phyloP scores from a whole-genome alignment of 2,113 vertebrate species.

The Girardinichthys multiradiatus region DNA sequence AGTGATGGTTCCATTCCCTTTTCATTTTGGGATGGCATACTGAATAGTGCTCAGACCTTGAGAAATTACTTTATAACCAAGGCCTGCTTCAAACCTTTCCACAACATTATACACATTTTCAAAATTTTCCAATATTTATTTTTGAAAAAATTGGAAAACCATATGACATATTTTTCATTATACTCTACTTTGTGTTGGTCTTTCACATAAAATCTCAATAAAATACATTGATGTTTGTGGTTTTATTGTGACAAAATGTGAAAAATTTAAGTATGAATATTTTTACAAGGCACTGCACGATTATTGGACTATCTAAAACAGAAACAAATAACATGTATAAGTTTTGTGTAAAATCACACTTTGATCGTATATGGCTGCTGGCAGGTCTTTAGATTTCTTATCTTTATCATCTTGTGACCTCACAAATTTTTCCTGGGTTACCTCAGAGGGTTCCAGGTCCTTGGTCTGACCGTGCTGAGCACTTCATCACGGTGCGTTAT shows the following conservation, averaged over 20 bases:
- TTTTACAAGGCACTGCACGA: background rate
- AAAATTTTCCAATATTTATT: too few relatives aligned
- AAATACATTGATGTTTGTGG: background rate
- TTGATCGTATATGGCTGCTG: background rate
- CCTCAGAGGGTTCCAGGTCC: background rate
- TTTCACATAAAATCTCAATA: background rate
- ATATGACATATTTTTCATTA: background rate
- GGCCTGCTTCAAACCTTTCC: too few relatives aligned
- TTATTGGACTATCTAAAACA: background rate
- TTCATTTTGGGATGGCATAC: too few relatives aligned
- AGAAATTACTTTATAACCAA: too few relatives aligned
- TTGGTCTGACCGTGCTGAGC: slow-evolving; percentile 11
- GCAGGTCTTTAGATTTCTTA: background rate
- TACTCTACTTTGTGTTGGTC: background rate
- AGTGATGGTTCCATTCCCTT: background rate
- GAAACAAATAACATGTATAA: background rate
- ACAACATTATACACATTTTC: too few relatives aligned
- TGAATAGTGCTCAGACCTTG: too few relatives aligned
- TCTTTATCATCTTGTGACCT: background rate
- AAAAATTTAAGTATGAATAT: background rate
- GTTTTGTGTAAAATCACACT: background rate
- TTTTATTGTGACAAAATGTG: background rate
- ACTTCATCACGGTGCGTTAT: slow-evolving; percentile 35
- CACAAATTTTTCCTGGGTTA: background rate
- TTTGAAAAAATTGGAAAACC: background rate